Conservation (phyloP, 2,113 vertebrate genomes). For the Pipa parva region DNA sequence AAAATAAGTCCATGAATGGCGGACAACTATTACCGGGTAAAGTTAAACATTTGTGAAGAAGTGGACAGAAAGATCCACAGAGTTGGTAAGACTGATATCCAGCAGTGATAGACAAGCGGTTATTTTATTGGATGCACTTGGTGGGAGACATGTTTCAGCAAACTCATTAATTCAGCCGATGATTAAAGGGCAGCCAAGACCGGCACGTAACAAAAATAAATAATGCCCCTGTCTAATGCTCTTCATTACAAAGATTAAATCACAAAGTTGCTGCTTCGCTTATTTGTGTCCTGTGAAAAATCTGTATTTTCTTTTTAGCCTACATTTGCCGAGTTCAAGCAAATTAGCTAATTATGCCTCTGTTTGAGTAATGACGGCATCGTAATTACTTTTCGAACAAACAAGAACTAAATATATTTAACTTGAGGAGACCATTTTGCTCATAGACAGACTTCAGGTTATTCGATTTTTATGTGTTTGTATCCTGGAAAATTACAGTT, state of each 20-base stretch:
- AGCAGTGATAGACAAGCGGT: not conserved
- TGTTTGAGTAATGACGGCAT: not conserved
- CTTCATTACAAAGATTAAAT: slow-evolving; percentile 7
- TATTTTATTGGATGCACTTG: not conserved
- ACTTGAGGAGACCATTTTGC: not conserved
- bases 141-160: not conserved
- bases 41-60: too few relatives aligned
- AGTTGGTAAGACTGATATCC: not conserved
- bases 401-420: not conserved
- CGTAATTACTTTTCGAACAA: not conserved
- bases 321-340: not conserved
- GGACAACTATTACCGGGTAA: too few relatives aligned
- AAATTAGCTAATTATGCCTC: not conserved
- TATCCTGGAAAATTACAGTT: too few relatives aligned
- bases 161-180: not conserved
- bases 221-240: not conserved
- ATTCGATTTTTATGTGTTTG: too few relatives aligned
- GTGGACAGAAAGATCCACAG: not conserved
- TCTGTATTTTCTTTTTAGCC: not conserved
- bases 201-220: not conserved
- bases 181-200: not conserved
- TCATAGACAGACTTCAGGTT: too few relatives aligned
- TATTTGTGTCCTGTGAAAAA: not conserved
- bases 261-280: not conserved
- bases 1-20: too few relatives aligned